These are phyloP conservation scores for Diploptera punctata DNA, from an alignment of 2,888 invertebrate genomes.

Conservation along the genomic window DNA sequence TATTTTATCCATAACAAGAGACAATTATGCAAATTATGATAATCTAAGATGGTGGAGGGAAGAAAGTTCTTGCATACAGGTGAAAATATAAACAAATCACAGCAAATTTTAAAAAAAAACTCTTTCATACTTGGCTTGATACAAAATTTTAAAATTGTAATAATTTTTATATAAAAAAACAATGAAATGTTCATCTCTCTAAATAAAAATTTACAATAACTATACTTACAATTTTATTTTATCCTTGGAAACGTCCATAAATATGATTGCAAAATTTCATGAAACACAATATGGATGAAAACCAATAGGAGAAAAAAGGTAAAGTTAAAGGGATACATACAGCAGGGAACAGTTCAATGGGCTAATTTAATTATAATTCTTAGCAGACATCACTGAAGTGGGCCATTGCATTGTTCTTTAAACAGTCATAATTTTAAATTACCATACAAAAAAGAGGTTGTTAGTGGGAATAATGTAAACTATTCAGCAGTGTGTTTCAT, in stretches of 20 bases:
- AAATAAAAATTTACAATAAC: constrained; percentile 33
- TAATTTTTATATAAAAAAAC: too few relatives aligned
- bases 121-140: too few relatives aligned
- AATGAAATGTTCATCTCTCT: constrained; percentile 26
- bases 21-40: too few relatives aligned
- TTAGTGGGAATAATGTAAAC: constrained; percentile 7
- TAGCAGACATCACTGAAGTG: constrained; percentile 17
- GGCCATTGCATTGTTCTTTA: constrained; percentile 15
- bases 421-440: not conserved
- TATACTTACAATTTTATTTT: constrained; percentile 45
- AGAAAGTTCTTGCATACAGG: too few relatives aligned
- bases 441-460: constrained; percentile 11
- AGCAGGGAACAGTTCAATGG: constrained; percentile 26
- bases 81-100: too few relatives aligned
- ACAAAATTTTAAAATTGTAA: too few relatives aligned
- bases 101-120: too few relatives aligned
- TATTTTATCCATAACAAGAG: too few relatives aligned
- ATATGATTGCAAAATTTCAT: constrained; percentile 44
- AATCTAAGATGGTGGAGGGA: too few relatives aligned
- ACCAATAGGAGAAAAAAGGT: constrained; percentile 41
- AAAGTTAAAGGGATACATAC: constrained; percentile 34
- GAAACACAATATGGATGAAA: constrained; percentile 44
- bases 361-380: constrained; percentile 21
- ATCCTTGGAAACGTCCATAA: constrained; percentile 45
- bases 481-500: constrained; percentile 31